Conservation (phyloP, 2,113 vertebrate species). For the Rhegmatorhina hoffmannsi region DNA sequence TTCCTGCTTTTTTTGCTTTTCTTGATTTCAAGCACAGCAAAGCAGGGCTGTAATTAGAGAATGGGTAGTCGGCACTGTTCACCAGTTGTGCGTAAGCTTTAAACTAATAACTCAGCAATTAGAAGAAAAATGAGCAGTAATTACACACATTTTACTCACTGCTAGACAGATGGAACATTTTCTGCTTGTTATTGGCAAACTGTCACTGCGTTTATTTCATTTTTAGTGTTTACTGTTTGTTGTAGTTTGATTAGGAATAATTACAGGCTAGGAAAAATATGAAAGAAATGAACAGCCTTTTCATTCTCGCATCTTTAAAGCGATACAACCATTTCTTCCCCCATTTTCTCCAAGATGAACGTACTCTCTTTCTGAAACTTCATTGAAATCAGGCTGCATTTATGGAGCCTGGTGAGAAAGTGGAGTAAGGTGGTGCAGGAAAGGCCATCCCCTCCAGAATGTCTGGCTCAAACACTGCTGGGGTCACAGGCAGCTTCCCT, state of each 20-base stretch:
- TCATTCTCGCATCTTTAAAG: constrained; percentile 59
- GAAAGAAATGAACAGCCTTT: constrained; percentile 63
- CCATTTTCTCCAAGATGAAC: neutral
- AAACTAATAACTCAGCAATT: constrained; percentile 86
- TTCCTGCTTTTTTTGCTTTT: constrained; percentile 4
- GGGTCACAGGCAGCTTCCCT: neutral
- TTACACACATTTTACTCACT: constrained; percentile 80
- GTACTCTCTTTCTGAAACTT: neutral
- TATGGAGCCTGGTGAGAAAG: neutral
- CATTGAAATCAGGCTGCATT: neutral
- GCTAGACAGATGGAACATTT: constrained; percentile 81
- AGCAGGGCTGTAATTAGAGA: constrained; percentile 69
- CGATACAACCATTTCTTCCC: constrained; percentile 19
- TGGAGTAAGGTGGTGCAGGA: fast-evolving
- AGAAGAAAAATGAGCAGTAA: constrained; percentile 85
- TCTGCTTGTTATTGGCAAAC: constrained; percentile 79
- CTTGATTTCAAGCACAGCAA: constrained; percentile 57
- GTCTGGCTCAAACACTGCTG: neutral
- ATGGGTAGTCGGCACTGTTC: constrained; percentile 66
- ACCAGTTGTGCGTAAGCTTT: constrained; percentile 76
- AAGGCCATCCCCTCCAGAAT: neutral
- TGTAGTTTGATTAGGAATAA: constrained; percentile 81
- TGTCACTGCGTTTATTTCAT: constrained; percentile 79
- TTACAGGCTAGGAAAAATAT: constrained; percentile 77
- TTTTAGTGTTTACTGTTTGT: constrained; percentile 82